A percentile compares a stretch with the other conserved stretches of the same genome.
These are phyloP conservation scores for Dasyornis broadbenti DNA, from an alignment of 2,113 vertebrate species.

Conservation along the genomic window DNA sequence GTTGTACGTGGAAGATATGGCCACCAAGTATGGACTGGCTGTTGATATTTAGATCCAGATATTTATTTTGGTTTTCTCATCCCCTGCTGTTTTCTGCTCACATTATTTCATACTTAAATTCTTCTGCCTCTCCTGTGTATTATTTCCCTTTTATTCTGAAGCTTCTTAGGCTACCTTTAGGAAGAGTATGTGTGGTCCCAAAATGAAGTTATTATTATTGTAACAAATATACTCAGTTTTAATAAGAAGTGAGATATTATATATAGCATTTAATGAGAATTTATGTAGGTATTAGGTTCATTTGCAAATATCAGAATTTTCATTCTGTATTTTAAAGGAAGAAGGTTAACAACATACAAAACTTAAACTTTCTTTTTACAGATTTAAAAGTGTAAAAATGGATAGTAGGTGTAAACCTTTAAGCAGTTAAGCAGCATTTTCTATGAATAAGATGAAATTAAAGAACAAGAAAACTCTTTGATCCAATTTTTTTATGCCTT, in stretches of 20 bases:
- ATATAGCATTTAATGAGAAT: neutral
- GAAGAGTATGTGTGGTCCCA: neutral
- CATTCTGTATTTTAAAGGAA: neutral
- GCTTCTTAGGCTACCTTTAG: neutral
- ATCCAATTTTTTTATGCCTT: slow-evolving; percentile 23
- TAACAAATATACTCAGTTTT: neutral
- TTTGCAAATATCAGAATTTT: neutral
- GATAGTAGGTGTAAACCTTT: neutral
- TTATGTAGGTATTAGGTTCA: neutral
- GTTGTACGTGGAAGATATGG: no score
- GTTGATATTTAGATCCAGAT: no score
- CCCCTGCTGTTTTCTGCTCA: no score
- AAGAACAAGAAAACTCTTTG: slow-evolving; percentile 24
- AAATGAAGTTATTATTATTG: neutral
- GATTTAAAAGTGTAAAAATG: slow-evolving; percentile 11
- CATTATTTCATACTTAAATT: no score
- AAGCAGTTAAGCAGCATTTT: slow-evolving; percentile 18
- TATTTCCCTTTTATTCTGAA: neutral
- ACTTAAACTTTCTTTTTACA: neutral
- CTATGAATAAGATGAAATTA: slow-evolving; percentile 42
- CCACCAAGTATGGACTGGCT: no score
- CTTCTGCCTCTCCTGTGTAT: neutral
- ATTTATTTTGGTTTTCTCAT: no score
- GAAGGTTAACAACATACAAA: neutral
- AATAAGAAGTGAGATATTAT: neutral